Evolutionary conservation across 2,888 invertebrate species (phyloP).

Genomic region (Lepetodrilus schrolli): DNA sequence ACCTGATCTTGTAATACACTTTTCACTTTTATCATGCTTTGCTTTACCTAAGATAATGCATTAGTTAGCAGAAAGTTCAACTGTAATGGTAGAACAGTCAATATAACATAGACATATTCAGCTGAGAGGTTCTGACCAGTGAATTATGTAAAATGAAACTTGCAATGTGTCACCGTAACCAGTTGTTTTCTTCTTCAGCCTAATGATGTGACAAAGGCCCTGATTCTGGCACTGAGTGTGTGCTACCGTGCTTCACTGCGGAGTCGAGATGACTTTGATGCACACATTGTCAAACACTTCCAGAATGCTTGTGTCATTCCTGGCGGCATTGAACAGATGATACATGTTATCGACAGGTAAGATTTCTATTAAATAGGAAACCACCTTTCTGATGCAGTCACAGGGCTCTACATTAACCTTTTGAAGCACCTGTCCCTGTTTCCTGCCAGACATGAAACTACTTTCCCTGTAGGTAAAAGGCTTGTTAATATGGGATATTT

Average conservation of each 20-base stretch:
- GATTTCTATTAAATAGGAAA: background rate
- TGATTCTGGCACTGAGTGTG: conserved; percentile 66
- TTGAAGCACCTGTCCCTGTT: no score
- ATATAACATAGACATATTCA: background rate
- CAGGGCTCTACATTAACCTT: no score
- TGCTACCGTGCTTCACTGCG: conserved; percentile 68
- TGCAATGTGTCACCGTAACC: no score
- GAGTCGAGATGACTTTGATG: conserved; percentile 55
- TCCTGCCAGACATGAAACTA: no score
- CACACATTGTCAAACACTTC: conserved; percentile 52
- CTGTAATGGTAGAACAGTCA: no score
- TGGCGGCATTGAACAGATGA: conserved; percentile 49
- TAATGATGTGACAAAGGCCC: conserved; percentile 53
- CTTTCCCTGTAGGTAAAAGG: no score
- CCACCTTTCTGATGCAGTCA: no score
- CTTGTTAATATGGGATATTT: no score
- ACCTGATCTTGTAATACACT: no score
- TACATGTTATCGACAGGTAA: conserved; percentile 36
- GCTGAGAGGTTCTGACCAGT: background rate
- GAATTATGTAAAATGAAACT: background rate
- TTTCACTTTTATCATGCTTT: no score
- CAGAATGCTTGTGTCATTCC: conserved; percentile 48
- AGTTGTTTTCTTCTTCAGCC: background rate
- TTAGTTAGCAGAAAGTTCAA: no score
- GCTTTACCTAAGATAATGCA: no score